Evolutionary conservation across 2,888 invertebrate species (phyloP), one percentile per base, ranked within the genome.

Genomic region (Drosophila anomelani): DNA sequence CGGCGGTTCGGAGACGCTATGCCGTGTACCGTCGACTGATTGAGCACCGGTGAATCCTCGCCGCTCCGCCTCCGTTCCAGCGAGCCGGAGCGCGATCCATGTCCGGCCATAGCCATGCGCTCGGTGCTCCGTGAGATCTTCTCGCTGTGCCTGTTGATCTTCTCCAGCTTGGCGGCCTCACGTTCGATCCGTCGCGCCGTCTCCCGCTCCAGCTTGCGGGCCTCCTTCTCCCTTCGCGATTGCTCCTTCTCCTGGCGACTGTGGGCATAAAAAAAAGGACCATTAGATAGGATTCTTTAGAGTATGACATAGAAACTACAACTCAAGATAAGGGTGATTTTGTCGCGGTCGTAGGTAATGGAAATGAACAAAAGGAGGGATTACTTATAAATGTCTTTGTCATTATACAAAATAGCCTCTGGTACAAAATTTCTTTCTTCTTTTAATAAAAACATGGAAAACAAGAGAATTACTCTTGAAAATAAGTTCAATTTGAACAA

Each of bases 1-100:
- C 95, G 94, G 23, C 96, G 94, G 81, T 95, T 95, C 38, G 95
- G 95, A 84, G 95, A 95, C 76, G 94, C 94, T 46, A 95, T 95
- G 20, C 93, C 93, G 66, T 93, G 93, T 29, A 93, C 92, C 39
- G 93, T 93, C 47, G 93, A 93, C 80, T 93, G 93, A 86, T 93
- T 92, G 38, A 92, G 86, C 59, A 93, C 93, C 4, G 91, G 91
- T n/a, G 92, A 91, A 55, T 92, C 92, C 53, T 93, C 93, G 67
- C 93, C 93, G 59, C 93, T 93, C 57, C 92, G 90, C 10, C 93
- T 84, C 10, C 93, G 88, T 60, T 93, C 93, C 41, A 93, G 75
- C 8, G 93, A 93, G 8, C 92, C 93, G 15, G 93, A 93, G 51
- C 93, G 90, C 2, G 93, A 93, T 6, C 92, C 87, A 4, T 80